phyloP scores from a whole-genome alignment of 1,140 invertebrate genomes.

The Drosophila ambigua region DNA sequence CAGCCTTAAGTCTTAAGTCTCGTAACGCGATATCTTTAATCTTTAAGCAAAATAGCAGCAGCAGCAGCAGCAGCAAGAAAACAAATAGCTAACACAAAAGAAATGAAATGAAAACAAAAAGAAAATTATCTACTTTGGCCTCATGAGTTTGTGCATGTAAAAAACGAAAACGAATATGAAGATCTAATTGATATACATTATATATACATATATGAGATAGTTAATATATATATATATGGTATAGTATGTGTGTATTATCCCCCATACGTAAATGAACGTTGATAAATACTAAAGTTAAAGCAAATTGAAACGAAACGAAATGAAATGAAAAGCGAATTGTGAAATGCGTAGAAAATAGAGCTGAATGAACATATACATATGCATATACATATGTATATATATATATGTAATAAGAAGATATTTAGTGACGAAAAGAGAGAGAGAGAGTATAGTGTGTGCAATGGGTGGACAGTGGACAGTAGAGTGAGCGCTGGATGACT shows the following conservation, averaged over 20 bases:
- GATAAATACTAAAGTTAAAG: slow-evolving; percentile 39
- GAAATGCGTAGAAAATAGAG: slow-evolving; percentile 61
- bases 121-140: slow-evolving; percentile 59
- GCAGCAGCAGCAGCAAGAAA: slow-evolving; percentile 8
- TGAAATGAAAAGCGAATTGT: slow-evolving; percentile 67
- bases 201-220: slow-evolving; percentile 32
- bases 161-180: slow-evolving; percentile 55
- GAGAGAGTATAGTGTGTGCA: neutral
- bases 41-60: slow-evolving; percentile 11
- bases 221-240: slow-evolving; percentile 46
- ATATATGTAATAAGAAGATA: slow-evolving; percentile 25
- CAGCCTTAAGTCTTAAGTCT: slow-evolving; percentile 37
- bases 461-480: neutral
- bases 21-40: slow-evolving; percentile 8
- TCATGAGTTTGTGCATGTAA: slow-evolving; percentile 79
- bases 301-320: slow-evolving; percentile 27
- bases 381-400: slow-evolving; percentile 19
- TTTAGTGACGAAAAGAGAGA: neutral
- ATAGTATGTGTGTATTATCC: no score
- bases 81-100: slow-evolving; percentile 23
- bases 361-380: slow-evolving; percentile 30
- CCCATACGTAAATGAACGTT: no score
- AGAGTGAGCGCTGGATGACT: neutral
- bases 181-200: slow-evolving; percentile 23
- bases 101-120: slow-evolving; percentile 4